phyloP scores from a whole-genome alignment of 2,797 vertebrate species.

The Gymnodraco acuticeps region DNA sequence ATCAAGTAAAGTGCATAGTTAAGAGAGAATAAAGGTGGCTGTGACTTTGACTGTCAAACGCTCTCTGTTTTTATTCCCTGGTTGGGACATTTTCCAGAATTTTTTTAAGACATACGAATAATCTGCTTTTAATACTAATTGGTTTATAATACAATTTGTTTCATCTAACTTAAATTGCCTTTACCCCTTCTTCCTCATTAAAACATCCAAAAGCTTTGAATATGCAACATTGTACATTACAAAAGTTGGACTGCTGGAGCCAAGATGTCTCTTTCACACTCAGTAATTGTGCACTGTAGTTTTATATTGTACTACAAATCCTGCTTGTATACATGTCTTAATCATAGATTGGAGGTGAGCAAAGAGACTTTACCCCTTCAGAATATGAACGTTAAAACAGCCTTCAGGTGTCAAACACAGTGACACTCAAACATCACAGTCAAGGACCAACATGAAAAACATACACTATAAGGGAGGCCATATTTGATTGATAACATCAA shows the following conservation, averaged over 20 bases:
- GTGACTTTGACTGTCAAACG: slow-evolving; percentile 36
- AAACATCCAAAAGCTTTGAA: not conserved
- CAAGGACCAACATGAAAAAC: not conserved
- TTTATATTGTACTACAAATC: not conserved
- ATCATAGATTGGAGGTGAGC: not conserved
- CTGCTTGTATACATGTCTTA: not conserved
- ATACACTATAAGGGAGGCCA: no score
- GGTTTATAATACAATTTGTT: not conserved
- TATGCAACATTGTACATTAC: not conserved
- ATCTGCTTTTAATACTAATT: not conserved
- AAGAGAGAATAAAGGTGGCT: slow-evolving; percentile 35
- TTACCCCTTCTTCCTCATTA: not conserved
- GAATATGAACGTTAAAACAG: not conserved
- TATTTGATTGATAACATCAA: not conserved
- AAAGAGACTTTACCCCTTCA: not conserved
- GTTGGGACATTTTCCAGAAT: not conserved
- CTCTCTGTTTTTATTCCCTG: slow-evolving; percentile 3
- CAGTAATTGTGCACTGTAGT: no score
- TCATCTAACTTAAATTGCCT: no score
- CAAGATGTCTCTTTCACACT: no score
- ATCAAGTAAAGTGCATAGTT: slow-evolving; percentile 12
- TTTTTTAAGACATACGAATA: not conserved
- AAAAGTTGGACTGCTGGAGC: not conserved
- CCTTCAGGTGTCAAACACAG: not conserved
- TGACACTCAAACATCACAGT: slow-evolving; percentile 4